Evolutionary conservation across 2,888 invertebrate genomes (phyloP).

Genomic region (Drosophila imparisetae): DNA sequence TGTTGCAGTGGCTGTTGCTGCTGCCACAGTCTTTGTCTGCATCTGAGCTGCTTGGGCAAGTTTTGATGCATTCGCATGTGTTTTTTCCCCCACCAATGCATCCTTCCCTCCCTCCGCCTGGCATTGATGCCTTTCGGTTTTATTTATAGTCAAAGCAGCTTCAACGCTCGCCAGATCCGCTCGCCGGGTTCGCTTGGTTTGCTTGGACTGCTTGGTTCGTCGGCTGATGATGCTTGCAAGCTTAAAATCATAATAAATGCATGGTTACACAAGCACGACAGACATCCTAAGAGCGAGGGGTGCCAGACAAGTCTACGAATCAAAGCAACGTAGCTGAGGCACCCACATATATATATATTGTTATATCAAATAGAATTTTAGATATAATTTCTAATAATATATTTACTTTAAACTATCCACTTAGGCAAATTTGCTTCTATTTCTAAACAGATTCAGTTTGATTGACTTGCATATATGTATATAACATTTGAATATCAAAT

Average conservation of each 20-base stretch:
- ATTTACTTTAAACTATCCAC: not conserved
- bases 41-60: constrained; percentile 52
- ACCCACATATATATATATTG: not conserved
- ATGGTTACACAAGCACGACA: constrained; percentile 63
- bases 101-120: constrained; percentile 10
- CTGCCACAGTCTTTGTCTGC: constrained; percentile 20
- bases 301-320: not conserved
- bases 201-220: constrained; percentile 30
- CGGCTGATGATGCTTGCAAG: constrained; percentile 68
- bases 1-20: not conserved
- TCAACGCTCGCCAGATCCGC: constrained; percentile 62
- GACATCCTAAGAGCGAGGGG: constrained; percentile 17
- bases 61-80: constrained; percentile 67
- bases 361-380: not conserved
- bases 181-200: constrained; percentile 14
- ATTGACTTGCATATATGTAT: not conserved
- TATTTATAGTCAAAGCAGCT: constrained; percentile 75
- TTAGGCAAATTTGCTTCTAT: not conserved
- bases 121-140: constrained; percentile 72
- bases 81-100: constrained; percentile 9
- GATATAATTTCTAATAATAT: not conserved
- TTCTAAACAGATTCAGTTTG: not conserved
- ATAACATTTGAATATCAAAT: not conserved
- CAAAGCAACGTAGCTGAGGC: not conserved
- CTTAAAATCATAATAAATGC: constrained; percentile 81